These are phyloP conservation scores for Oligia fasciuncula DNA, from an alignment of 2,888 invertebrate species.

Conservation along the genomic window DNA sequence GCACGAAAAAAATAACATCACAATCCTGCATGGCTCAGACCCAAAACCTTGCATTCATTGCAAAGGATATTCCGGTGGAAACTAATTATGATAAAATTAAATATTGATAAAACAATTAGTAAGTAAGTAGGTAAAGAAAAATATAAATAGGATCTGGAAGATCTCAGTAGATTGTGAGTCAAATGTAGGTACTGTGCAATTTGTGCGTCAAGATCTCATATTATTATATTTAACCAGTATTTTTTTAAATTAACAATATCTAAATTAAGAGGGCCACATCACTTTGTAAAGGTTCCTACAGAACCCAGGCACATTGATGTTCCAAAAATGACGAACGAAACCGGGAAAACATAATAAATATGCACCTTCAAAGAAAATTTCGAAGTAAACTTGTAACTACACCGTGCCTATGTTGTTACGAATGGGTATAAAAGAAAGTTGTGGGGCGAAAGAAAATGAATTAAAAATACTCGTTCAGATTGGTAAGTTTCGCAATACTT, in stretches of 20 bases:
- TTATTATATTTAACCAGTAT: neutral
- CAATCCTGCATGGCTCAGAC: conserved; percentile 17
- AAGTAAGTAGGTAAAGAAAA: neutral
- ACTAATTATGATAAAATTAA: neutral
- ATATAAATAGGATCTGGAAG: neutral
- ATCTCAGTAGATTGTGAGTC: neutral
- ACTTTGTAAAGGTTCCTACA: conserved; percentile 12
- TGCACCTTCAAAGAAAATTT: conserved; percentile 47
- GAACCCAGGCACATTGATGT: conserved; percentile 14
- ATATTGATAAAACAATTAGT: neutral
- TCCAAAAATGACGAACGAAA: conserved; percentile 34
- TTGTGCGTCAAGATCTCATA: neutral
- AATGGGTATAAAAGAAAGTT: conserved; percentile 65
- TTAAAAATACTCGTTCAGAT: conserved; percentile 74
- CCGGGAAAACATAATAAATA: conserved; percentile 37
- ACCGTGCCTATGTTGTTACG: conserved; percentile 56
- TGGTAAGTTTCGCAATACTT: conserved; percentile 76
- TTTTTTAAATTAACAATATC: neutral
- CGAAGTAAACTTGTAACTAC: conserved; percentile 59
- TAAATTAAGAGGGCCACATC: neutral
- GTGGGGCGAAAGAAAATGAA: conserved; percentile 69
- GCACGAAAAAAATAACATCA: conserved; percentile 35
- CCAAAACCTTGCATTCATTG: conserved; percentile 29
- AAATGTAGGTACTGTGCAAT: neutral
- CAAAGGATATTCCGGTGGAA: conserved; percentile 2